Base-by-base conservation (phyloP, 2,797 vertebrate species). In the Gymnothorax reevesii region DNA sequence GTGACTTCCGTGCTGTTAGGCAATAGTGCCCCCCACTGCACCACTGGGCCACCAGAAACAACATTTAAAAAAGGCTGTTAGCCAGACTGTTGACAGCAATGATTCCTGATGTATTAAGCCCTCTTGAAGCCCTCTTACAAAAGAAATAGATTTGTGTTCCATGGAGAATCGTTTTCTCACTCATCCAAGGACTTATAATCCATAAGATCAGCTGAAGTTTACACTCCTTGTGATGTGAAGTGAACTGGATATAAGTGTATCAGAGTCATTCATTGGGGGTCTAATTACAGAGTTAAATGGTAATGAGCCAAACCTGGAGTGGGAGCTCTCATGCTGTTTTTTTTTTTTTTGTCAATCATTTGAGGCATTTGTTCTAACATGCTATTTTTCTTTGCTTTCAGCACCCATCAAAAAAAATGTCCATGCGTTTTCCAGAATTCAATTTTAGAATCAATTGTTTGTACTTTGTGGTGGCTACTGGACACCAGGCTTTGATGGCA, bases 381-480 rank as follows among this genome's bases (percentile, higher is more conserved):
- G 25, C 7, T 6, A 2, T 69, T 69, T 69, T 25, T 3, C 15
- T 0, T 20, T 25, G 64, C 64, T 69, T 69, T 69, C 64, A 69
- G 64, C 64, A 69, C 25, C 64, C n/a, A n/a, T 69, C n/a, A 69
- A 62, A 12, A 62, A 62, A 62, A 62, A 62, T 13, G 22, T n/a
- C 64, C 22, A 20, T 64, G 62, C 5, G 6, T 17, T 22, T 64
- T 64, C 7, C 57, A 66, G 22, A 66, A 66, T n/a, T n/a, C 22
- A n/a, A 5, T 66, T 66, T n/a, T 20, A 66, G 64, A 66, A 66
- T 7, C 22, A 66, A 6, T 66, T 20, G 64, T 9, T 66, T 66
- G 20, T n/a, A 66, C 7, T 66, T 69, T 94, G 94, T 93, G 89
- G 87, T 90, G 90, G 90, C 93, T 87, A 54, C 88, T 90, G 93